phyloP scores from a whole-genome alignment of 2,797 vertebrate genomes.

The Mustela erminea region DNA sequence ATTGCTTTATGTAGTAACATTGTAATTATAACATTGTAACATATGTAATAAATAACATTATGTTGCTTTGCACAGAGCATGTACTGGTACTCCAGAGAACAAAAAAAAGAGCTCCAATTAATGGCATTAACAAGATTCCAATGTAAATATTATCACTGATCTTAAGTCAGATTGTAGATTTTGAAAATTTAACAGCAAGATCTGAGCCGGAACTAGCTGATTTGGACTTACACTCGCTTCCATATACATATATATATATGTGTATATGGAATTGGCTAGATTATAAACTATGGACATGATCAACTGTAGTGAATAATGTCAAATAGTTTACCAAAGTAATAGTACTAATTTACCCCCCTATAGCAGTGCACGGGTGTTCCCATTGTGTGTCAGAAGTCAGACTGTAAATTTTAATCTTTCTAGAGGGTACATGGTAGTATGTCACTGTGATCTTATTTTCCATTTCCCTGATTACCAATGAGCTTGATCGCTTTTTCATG shows the following conservation, averaged over 20 bases:
- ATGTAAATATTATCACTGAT: not conserved
- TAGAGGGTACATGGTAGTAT: rapidly evolving
- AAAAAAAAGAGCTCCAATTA: not conserved
- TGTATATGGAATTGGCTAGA: not conserved
- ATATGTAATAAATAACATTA: no score
- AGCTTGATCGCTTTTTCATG: not conserved
- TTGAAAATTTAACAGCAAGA: not conserved
- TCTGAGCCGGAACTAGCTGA: not conserved
- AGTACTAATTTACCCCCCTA: not conserved
- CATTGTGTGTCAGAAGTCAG: not conserved
- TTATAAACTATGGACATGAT: not conserved
- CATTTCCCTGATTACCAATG: not conserved
- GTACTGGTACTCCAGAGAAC: not conserved
- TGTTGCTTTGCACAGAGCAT: not conserved
- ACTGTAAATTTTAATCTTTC: not conserved
- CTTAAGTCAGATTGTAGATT: not conserved
- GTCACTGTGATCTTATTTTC: not conserved
- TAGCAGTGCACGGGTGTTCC: not conserved
- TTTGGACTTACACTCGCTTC: not conserved
- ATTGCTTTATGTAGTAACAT: not conserved
- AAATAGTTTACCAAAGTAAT: not conserved
- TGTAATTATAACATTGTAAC: no score
- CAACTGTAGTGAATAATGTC: not conserved
- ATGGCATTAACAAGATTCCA: not conserved
- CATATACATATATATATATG: not conserved